Evolutionary conservation across 2,888 invertebrate genomes (phyloP), one percentile per base, ranked within the genome.

Genomic region (Pilophorus perplexus): DNA sequence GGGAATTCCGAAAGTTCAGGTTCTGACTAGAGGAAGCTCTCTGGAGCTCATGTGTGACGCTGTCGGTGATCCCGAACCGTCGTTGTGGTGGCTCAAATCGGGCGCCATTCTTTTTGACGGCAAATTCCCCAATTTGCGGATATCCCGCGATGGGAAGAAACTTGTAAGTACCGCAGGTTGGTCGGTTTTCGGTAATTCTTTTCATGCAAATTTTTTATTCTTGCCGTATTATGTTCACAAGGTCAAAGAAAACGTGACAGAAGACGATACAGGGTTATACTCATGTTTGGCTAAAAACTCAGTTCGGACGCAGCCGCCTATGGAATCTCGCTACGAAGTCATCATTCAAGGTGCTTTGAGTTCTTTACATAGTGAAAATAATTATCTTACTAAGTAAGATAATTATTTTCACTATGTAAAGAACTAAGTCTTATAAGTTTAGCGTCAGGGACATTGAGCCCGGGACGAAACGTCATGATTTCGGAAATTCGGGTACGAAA

Each of bases 271-370:
- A 59, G 85, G 85, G 0, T 72, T 75, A 4, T 85, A 83, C 73
- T 75, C 77, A 2, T 86, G 85, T 71, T 74, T 80, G 3, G 85
- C 84, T 0, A 80, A 80, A 69, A 86, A 85, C 73, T 72, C 78
- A 3, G 81, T 79, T 0, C 85, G 86, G 0, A 70, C 77, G 1
- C 76, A 78, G 2, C 52, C 52, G 3, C 28, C 52, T 6, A 28
- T 28, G 2, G 28, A 52, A 18, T 14, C 18, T 5, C 8, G 16
- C 52, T 52, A 52, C 16, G 10, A 52, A 6, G 33, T 52, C 28
- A 25, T 52, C 3, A 28, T 52, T 16, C 18, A 28, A 12, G 52
- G 52, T 52, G 27, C 33, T 33, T 33, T 12, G 12, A 33, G 33
- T 33, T 12, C 33, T 33, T 33, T 33, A 12, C n/a, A n/a, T n/a